Percentiles rank a stretch among this genome's conserved stretches.
These are phyloP conservation scores for Caenorhabditis wallacei DNA, from an alignment of 2,888 invertebrate genomes.

Conservation along the genomic window DNA sequence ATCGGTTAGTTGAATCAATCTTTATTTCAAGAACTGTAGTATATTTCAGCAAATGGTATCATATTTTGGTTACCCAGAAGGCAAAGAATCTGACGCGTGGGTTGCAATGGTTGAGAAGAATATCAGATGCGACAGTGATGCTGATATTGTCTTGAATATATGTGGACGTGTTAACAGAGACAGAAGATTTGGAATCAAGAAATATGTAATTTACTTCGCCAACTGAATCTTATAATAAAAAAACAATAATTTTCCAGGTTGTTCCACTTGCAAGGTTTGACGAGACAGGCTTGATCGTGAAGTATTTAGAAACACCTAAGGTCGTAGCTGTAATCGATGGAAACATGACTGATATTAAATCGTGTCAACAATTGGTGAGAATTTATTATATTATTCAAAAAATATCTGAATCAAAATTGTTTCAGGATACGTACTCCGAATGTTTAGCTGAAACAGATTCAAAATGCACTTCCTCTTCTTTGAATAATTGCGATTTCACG, in stretches of 20 bases:
- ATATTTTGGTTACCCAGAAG: background rate
- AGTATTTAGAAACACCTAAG: background rate
- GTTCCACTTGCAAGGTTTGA: background rate
- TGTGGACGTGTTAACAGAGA: background rate
- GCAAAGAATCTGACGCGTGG: slow-evolving; percentile 10
- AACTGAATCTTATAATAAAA: background rate
- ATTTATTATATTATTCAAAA: background rate
- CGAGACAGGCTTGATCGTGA: background rate
- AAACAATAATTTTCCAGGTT: background rate
- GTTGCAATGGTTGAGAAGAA: background rate
- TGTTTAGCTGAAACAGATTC: background rate
- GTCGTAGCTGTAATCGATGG: background rate
- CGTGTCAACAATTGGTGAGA: background rate
- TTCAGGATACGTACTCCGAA: background rate
- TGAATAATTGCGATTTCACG: background rate
- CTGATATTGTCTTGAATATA: background rate
- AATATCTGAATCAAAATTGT: background rate
- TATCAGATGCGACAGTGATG: background rate
- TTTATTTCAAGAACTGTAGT: too few relatives aligned
- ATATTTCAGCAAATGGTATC: background rate
- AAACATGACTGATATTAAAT: background rate
- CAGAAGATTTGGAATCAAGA: background rate
- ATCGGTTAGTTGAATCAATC: background rate
- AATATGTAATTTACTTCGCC: background rate
- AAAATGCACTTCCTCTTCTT: background rate